Conservation (phyloP, 1,140 invertebrate genomes). For the Lasaia peninsularis region DNA sequence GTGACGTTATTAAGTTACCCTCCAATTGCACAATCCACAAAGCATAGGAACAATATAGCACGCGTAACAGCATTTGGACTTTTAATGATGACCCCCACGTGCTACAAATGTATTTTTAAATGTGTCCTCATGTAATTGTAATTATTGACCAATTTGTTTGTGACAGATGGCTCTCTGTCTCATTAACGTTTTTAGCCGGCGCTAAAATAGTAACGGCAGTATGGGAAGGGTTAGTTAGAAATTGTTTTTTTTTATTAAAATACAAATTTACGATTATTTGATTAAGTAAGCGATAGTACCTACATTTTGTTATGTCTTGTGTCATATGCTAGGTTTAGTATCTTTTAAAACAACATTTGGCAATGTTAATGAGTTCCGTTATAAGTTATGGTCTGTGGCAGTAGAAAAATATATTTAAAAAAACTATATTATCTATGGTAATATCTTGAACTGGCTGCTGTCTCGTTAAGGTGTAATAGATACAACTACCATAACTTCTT, state of each 20-base stretch:
- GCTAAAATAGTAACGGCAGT: constrained; percentile 1
- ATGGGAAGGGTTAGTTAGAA: not conserved
- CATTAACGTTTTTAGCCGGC: constrained; percentile 8
- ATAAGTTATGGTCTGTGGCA: too few relatives aligned
- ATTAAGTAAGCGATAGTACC: not conserved
- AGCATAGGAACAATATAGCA: constrained; percentile 21
- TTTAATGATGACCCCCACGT: constrained; percentile 17
- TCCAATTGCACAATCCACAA: constrained; percentile 6
- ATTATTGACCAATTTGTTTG: constrained; percentile 35
- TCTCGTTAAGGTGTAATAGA: too few relatives aligned
- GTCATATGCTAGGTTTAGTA: too few relatives aligned
- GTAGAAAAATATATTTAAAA: too few relatives aligned
- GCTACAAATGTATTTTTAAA: constrained; percentile 43
- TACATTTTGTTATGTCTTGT: too few relatives aligned
- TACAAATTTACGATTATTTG: not conserved
- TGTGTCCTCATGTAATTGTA: constrained; percentile 33
- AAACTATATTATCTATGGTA: too few relatives aligned
- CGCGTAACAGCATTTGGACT: constrained; percentile 22
- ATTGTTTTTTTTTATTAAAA: constrained; percentile 3
- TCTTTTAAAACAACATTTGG: too few relatives aligned
- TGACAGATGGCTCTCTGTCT: constrained; percentile 28
- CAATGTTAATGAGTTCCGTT: too few relatives aligned
- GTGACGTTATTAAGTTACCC: constrained; percentile 14
- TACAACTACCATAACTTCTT: too few relatives aligned
- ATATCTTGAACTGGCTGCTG: too few relatives aligned